These are phyloP conservation scores for Saccostrea glomerata DNA, from an alignment of 1,140 invertebrate genomes.

Conservation along the genomic window DNA sequence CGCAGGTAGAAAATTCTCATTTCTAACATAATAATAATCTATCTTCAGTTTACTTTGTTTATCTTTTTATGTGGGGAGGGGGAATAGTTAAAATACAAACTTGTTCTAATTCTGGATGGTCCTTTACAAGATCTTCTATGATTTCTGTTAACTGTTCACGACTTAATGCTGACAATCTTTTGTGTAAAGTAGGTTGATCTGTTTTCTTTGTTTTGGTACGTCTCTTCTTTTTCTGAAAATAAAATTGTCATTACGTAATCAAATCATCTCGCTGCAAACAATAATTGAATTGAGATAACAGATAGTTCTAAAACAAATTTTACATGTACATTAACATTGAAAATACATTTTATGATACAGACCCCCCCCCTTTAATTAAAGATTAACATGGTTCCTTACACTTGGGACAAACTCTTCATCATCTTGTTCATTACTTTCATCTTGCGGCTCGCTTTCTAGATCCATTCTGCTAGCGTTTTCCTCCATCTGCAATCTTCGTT, in stretches of 20 bases:
- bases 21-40: no score
- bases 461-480: background rate
- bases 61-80: no score
- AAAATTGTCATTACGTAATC: background rate
- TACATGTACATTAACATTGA: no score
- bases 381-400: background rate
- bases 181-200: background rate
- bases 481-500: background rate
- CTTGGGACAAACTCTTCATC: background rate
- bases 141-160: constrained; percentile 41
- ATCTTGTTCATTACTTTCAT: background rate
- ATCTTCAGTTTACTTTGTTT: no score
- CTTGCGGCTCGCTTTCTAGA: background rate
- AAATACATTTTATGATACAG: no score
- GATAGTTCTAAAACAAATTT: no score
- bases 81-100: background rate
- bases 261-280: no score
- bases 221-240: constrained; percentile 37
- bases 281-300: no score
- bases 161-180: constrained; percentile 50
- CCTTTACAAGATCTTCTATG: constrained; percentile 38
- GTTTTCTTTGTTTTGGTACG: constrained; percentile 17
- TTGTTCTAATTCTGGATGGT: constrained; percentile 44
- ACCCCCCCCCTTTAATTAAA: no score
- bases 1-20: no score